Evolutionary conservation across 2,797 vertebrate species (phyloP), one percentile per base, ranked within the genome.

Genomic region (Channa striata): DNA sequence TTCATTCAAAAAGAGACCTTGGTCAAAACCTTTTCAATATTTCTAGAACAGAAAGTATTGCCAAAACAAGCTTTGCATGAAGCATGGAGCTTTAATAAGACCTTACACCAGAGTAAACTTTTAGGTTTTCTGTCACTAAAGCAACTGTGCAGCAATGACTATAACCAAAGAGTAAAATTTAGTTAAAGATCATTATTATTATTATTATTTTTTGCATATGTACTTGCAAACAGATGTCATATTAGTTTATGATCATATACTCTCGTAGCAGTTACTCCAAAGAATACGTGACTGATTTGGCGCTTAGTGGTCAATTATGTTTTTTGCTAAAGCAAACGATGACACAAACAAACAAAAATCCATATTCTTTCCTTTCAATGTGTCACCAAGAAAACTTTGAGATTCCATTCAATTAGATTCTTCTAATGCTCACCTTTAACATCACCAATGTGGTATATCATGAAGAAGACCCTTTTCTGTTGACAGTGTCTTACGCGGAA

Each of bases 401-500:
- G 62, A 60, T 77, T 75, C 59, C 19, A 14, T 74, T 76, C 68
- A 51, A 72, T 75, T 57, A 67, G 13, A 88, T 62, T 65, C 23
- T 59, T 66, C 33, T 52, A 36, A 49, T 13, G 3, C 52, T 59
- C 51, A 61, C 78, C 74, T 81, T 30, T 53, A 43, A 71, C 44
- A 70, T 62, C 53, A 73, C 59, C 69, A 72, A 70, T 61, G 61
- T 78, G 65, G n/a, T 69, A 79, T 77, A 74, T 75, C 66, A 52
- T 3, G 1, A 61, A 77, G 59, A 77, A 82, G 34, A 57, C 69
- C 80, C 70, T 83, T 85, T 67, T 61, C 62, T 66, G 66, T 72
- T 82, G 70, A 89, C 66, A 70, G 70, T 76, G 79, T 87, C 78
- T 72, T 52, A 47, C 73, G 72, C 21, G 74, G 68, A 90, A 91